Evolutionary conservation across 2,888 invertebrate species (phyloP).

Genomic region (Oxystoma pomonae): DNA sequence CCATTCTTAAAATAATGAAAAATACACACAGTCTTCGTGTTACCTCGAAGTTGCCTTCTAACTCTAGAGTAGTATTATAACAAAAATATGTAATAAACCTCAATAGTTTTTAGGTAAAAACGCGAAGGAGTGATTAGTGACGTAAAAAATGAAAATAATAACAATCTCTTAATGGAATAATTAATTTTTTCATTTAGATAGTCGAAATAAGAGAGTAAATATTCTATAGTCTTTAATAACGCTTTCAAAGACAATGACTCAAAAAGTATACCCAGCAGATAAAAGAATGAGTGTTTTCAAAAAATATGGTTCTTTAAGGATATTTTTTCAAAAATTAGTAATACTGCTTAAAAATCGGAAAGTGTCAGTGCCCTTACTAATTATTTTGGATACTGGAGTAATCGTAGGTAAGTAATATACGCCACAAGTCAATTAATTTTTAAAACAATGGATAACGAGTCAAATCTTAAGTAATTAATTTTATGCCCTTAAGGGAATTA

Average conservation of each 20-base stretch:
- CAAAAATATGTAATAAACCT: too few relatives aligned
- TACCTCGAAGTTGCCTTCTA: too few relatives aligned
- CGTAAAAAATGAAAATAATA: not conserved
- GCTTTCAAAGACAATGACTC: not conserved
- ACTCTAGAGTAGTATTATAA: too few relatives aligned
- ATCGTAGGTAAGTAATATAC: not conserved
- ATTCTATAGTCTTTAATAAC: not conserved
- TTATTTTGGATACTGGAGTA: not conserved
- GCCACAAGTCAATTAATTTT: too few relatives aligned
- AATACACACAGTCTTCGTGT: not conserved
- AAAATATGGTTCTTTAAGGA: not conserved
- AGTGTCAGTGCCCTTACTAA: not conserved
- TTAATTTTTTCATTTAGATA: not conserved
- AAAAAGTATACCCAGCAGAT: not conserved
- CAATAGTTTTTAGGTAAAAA: too few relatives aligned
- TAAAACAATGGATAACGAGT: too few relatives aligned
- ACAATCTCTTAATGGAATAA: not conserved
- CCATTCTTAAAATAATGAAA: not conserved
- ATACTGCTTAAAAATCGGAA: not conserved
- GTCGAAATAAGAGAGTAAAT: not conserved
- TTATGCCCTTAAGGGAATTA: too few relatives aligned
- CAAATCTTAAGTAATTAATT: too few relatives aligned
- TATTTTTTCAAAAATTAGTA: not conserved
- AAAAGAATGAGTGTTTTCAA: not conserved
- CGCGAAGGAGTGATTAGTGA: not conserved